Evolutionary conservation across 53 echinoderm and acorn worm genomes (phyloP).

Genomic region (Actinopyga echinites): DNA sequence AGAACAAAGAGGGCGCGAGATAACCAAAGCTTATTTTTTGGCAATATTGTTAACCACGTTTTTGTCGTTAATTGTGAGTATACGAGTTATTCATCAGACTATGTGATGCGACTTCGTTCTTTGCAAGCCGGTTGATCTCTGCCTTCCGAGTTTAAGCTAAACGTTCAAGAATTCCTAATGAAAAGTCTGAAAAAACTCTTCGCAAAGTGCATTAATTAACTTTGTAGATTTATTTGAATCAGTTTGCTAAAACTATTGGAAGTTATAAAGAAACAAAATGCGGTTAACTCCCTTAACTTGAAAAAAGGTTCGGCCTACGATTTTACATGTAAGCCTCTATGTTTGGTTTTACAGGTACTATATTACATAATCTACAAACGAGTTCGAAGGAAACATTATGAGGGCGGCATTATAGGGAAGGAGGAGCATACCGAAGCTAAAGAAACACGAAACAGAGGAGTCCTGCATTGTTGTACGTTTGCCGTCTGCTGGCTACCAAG

Average conservation of each 20-base stretch:
- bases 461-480: neutral
- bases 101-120: neutral
- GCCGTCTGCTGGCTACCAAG: constrained; percentile 15
- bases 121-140: no score
- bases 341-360: neutral
- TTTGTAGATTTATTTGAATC: no score
- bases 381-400: neutral
- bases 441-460: neutral
- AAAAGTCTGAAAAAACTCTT: no score
- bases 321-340: neutral
- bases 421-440: neutral
- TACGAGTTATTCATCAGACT: neutral
- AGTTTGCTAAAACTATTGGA: no score
- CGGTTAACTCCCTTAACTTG: no score
- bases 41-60: neutral
- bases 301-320: no score
- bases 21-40: constrained; percentile 9
- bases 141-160: no score
- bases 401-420: neutral
- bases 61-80: neutral
- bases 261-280: no score
- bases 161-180: no score
- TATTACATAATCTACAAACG: constrained; percentile 3
- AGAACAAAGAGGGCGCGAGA: neutral
- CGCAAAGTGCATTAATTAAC: no score